Evolutionary conservation across 2,888 invertebrate species (phyloP).

Genomic region (Digitonthophagus gazella): DNA sequence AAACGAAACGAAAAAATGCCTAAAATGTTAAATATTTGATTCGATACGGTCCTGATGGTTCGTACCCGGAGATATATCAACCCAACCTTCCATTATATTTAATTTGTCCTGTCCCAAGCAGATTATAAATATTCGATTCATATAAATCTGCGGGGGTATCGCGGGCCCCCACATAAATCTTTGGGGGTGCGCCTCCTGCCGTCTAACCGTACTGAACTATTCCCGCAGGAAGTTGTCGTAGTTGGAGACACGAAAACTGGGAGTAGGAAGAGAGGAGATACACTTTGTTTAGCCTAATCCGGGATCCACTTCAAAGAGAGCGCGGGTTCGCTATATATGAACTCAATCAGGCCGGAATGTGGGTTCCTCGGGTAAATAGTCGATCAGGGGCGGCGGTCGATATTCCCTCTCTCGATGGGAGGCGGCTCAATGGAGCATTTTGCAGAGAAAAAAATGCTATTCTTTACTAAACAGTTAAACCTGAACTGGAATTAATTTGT

Average conservation of each 20-base stretch:
- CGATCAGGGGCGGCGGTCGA: slow-evolving; percentile 1
- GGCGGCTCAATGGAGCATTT: too few species aligned
- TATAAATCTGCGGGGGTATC: slow-evolving; percentile 42
- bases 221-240: background rate
- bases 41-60: background rate
- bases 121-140: slow-evolving; percentile 49
- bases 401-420: too few species aligned
- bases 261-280: slow-evolving; percentile 1
- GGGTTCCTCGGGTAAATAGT: slow-evolving; percentile 13
- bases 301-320: slow-evolving; percentile 14
- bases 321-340: slow-evolving; percentile 9
- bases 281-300: slow-evolving; percentile 15
- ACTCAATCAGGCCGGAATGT: slow-evolving; percentile 12
- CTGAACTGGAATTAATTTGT: too few species aligned
- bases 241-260: background rate
- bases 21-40: background rate
- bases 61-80: background rate
- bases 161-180: slow-evolving; percentile 7
- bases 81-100: slow-evolving; percentile 37
- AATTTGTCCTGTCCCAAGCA: slow-evolving; percentile 43
- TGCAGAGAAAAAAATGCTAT: too few species aligned
- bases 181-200: background rate
- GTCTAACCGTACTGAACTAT: background rate
- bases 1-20: background rate
- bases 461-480: too few species aligned